These are phyloP conservation scores for Myrmecobius fasciatus DNA, from an alignment of 2,113 vertebrate species.

Conservation along the genomic window DNA sequence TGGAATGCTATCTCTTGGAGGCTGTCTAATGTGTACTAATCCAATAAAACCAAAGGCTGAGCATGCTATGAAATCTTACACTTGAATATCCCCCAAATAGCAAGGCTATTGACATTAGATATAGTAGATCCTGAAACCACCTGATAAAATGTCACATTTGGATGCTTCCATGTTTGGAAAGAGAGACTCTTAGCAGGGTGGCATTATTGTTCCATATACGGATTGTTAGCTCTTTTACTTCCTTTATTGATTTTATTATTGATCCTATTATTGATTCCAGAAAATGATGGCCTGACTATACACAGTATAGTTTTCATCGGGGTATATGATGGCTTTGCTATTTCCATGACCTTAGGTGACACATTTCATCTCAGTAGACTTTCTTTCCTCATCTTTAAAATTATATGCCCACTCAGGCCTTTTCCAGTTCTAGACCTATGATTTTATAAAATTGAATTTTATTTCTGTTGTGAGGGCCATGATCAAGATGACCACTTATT, in stretches of 20 bases:
- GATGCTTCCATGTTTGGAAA: background rate
- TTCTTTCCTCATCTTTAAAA: background rate
- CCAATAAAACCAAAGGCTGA: background rate
- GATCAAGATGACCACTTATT: background rate
- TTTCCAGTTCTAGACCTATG: background rate
- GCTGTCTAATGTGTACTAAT: background rate
- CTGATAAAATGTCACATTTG: background rate
- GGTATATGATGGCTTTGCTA: background rate
- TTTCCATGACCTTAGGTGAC: background rate
- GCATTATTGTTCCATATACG: background rate
- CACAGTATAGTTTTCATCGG: background rate
- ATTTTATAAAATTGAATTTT: background rate
- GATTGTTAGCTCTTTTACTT: background rate
- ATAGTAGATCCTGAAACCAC: background rate
- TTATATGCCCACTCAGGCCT: background rate
- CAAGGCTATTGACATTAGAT: background rate
- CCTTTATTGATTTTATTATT: background rate
- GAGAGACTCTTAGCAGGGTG: background rate
- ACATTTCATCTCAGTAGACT: background rate
- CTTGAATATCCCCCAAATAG: background rate
- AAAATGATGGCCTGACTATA: background rate
- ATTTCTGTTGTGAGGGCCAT: background rate
- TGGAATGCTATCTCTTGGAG: background rate
- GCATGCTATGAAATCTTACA: background rate
- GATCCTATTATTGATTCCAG: background rate